phyloP scores from a whole-genome alignment of 1,140 invertebrate species.

The Rhyzopertha dominica region DNA sequence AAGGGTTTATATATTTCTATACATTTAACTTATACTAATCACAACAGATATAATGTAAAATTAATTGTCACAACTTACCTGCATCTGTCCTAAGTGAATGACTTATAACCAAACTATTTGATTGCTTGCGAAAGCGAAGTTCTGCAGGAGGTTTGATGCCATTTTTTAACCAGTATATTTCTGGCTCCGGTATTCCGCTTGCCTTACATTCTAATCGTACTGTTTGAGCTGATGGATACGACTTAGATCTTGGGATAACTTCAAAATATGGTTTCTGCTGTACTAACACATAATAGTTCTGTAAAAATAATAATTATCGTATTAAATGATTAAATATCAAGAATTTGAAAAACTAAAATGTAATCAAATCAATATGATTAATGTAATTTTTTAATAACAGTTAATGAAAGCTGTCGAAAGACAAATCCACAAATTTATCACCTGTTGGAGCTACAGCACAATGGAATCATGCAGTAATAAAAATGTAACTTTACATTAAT shows the following conservation, averaged over 20 bases:
- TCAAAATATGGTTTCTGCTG: constrained; percentile 35
- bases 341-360: too few species aligned
- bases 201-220: constrained; percentile 66
- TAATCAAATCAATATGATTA: too few species aligned
- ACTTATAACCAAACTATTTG: constrained; percentile 30
- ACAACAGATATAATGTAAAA: constrained; percentile 8
- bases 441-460: not conserved
- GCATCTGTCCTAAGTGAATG: constrained; percentile 37
- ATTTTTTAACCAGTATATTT: constrained; percentile 66
- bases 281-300: constrained; percentile 15
- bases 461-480: not conserved
- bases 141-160: constrained; percentile 57
- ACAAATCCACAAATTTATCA: not conserved
- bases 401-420: too few species aligned
- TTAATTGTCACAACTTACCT: constrained; percentile 20
- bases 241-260: constrained; percentile 28
- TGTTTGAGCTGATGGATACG: constrained; percentile 60
- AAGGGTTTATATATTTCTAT: too few species aligned
- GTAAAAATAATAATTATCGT: not conserved
- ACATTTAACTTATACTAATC: too few species aligned
- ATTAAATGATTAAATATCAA: not conserved
- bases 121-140: constrained; percentile 37
- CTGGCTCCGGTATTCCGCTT: constrained; percentile 58
- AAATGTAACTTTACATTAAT: constrained; percentile 1
- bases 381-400: too few species aligned